Percentiles rank a stretch among this genome's conserved stretches.
Evolutionary conservation across 2,113 vertebrate species (phyloP).

Genomic region (Taxidea taxus): DNA sequence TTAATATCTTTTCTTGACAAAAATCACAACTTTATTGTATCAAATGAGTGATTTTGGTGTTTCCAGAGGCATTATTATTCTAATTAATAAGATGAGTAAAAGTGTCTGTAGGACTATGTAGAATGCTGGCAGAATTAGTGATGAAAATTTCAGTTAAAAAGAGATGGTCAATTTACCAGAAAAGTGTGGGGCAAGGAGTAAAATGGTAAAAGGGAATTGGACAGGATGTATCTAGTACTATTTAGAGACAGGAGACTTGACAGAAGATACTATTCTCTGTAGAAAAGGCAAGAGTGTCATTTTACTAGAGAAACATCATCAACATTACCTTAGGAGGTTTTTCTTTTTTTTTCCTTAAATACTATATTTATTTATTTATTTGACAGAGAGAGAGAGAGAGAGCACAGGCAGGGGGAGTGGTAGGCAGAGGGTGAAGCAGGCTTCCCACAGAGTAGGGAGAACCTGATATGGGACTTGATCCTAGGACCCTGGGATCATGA

Average conservation of each 20-base stretch:
- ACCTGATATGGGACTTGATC: no score
- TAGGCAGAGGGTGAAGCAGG: no score
- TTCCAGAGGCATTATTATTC: neutral
- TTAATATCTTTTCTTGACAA: neutral
- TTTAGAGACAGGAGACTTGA: neutral
- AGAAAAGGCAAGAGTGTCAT: neutral
- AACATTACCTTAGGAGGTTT: no score
- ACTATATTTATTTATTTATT: no score
- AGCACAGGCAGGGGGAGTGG: no score
- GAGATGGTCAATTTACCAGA: neutral
- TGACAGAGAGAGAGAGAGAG: no score
- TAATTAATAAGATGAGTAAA: neutral
- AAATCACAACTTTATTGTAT: neutral
- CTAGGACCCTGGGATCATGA: no score
- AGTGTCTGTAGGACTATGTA: neutral
- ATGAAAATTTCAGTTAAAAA: neutral
- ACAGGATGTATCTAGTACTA: neutral
- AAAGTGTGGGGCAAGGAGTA: fast-evolving
- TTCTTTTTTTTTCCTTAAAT: no score
- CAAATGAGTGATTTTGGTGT: neutral
- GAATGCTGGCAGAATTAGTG: neutral
- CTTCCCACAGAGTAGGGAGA: no score
- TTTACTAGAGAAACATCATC: neutral
- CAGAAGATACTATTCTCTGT: neutral
- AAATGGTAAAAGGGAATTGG: neutral